A percentile compares a stretch with the other conserved stretches of the same genome.
These are phyloP conservation scores for Helostoma temminkii DNA, from an alignment of 2,797 vertebrate genomes.

Conservation along the genomic window DNA sequence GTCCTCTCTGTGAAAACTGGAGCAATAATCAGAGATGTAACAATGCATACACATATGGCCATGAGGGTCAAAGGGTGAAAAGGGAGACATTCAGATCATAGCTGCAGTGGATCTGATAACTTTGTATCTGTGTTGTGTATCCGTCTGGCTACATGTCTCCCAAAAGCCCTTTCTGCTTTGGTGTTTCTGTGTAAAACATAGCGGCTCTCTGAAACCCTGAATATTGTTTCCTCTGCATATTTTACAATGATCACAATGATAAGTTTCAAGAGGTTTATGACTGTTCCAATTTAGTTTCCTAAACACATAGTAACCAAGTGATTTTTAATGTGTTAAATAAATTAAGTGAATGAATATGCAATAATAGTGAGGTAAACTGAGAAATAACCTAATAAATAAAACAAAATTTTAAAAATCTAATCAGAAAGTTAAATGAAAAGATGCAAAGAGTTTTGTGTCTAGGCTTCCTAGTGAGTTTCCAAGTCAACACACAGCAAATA, in stretches of 20 bases:
- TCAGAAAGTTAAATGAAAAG: not conserved
- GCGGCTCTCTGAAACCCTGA: slow-evolving; percentile 28
- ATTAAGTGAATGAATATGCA: not conserved
- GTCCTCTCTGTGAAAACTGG: slow-evolving; percentile 71
- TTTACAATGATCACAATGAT: slow-evolving; percentile 29
- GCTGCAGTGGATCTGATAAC: slow-evolving; percentile 75
- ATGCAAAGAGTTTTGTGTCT: too few relatives aligned
- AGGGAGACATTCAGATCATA: slow-evolving; percentile 73
- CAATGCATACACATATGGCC: slow-evolving; percentile 63
- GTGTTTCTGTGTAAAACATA: slow-evolving; percentile 12
- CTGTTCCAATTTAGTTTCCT: not conserved
- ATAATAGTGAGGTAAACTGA: slow-evolving; percentile 2
- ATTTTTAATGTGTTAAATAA: slow-evolving; percentile 8
- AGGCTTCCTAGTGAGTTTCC: too few relatives aligned
- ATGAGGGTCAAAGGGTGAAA: slow-evolving; percentile 72
- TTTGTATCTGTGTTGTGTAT: slow-evolving; percentile 62
- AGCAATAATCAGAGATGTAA: slow-evolving; percentile 73
- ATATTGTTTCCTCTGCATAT: slow-evolving; percentile 34
- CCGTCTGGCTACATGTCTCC: slow-evolving; percentile 62
- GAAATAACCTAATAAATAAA: not conserved
- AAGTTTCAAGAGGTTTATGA: slow-evolving; percentile 34
- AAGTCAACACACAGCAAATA: not conserved
- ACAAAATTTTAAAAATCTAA: not conserved
- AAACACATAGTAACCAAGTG: not conserved
- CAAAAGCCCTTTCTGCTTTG: slow-evolving; percentile 70